These are phyloP conservation scores for Cydia amplana DNA, from an alignment of 1,140 invertebrate species.

Conservation along the genomic window DNA sequence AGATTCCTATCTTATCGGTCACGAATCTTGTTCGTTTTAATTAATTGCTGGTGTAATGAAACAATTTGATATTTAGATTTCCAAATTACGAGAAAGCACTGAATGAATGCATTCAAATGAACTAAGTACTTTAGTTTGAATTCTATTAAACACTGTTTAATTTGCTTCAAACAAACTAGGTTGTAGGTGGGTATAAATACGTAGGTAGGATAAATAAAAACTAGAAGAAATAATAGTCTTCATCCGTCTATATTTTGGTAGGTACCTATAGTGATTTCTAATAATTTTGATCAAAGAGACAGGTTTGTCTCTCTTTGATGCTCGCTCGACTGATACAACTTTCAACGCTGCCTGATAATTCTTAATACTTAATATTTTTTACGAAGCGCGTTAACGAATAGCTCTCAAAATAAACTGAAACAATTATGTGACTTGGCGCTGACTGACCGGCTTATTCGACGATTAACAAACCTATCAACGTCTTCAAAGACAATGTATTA, in stretches of 20 bases:
- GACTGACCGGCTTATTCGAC: conserved; percentile 1
- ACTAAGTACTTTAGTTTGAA: too few species aligned
- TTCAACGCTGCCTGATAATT: neutral
- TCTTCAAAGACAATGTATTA: neutral
- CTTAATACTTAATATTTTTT: neutral
- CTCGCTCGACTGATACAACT: neutral
- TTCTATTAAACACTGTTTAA: too few species aligned
- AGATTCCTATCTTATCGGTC: neutral
- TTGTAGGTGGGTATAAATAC: too few species aligned
- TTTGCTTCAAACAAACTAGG: too few species aligned
- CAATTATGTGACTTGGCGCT: conserved; percentile 26
- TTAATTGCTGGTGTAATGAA: conserved; percentile 6
- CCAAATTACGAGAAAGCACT: neutral
- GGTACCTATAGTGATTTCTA: too few species aligned
- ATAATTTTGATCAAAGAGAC: too few species aligned
- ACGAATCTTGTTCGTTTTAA: conserved; percentile 7
- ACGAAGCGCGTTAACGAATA: neutral
- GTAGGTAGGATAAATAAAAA: too few species aligned
- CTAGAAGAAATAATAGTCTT: too few species aligned
- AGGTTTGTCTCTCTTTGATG: neutral
- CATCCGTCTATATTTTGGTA: too few species aligned
- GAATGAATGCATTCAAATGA: neutral
- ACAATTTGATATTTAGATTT: neutral
- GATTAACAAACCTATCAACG: conserved; percentile 25
- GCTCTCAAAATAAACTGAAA: conserved; percentile 7